Conservation (phyloP, 1,140 invertebrate genomes). For the Nautilus pompilius region DNA sequence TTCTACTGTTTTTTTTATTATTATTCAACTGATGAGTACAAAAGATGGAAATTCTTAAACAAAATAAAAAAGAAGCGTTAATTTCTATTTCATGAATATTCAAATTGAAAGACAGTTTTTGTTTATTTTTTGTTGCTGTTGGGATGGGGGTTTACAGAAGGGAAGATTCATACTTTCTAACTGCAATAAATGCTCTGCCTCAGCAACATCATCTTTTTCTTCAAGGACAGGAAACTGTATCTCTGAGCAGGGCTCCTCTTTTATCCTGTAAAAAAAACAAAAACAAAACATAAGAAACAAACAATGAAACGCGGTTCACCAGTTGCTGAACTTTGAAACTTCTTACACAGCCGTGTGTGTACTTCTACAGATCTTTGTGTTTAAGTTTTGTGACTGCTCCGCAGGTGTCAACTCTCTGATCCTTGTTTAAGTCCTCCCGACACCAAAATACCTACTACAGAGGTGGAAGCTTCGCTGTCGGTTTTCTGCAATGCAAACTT, state of each 20-base stretch:
- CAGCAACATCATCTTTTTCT: conserved; percentile 46
- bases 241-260: conserved; percentile 53
- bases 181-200: conserved; percentile 45
- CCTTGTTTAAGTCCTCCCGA: background rate
- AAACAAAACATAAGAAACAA: background rate
- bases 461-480: too few species aligned
- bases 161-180: conserved; percentile 35
- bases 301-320: background rate
- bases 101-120: background rate
- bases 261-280: conserved; percentile 35
- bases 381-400: background rate
- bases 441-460: background rate
- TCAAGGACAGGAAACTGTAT: conserved; percentile 55
- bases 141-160: too few species aligned
- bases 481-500: too few species aligned
- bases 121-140: too few species aligned
- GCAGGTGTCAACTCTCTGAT: background rate
- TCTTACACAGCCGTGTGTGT: background rate
- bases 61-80: too few species aligned
- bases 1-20: too few species aligned
- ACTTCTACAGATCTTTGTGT: background rate
- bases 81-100: background rate
- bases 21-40: too few species aligned
- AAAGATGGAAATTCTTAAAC: too few species aligned
- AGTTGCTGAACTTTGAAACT: background rate